phyloP scores from a whole-genome alignment of 2,888 invertebrate genomes.

The Tinea pellionella region DNA sequence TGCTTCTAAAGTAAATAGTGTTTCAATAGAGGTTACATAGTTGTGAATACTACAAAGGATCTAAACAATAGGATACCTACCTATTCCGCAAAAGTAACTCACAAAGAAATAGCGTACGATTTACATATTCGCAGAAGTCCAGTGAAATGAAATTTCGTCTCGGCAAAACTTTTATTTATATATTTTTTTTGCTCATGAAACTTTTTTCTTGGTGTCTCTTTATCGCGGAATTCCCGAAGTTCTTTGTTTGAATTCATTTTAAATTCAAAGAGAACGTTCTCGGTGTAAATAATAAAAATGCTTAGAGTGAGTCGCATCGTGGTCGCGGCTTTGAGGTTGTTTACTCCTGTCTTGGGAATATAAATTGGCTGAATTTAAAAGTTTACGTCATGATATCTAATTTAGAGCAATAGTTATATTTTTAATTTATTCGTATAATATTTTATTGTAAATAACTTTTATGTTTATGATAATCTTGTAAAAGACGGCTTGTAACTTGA shows the following conservation, averaged over 20 bases:
- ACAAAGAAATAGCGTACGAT: conserved; percentile 2
- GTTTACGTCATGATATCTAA: conserved; percentile 18
- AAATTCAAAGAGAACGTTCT: conserved; percentile 15
- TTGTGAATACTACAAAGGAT: conserved; percentile 3
- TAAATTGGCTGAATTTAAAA: conserved; percentile 40
- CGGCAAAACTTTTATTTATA: conserved; percentile 2
- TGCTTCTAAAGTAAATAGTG: not conserved
- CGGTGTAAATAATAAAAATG: conserved; percentile 41
- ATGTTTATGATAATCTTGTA: no score
- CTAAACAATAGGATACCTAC: not conserved
- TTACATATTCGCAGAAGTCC: conserved; percentile 9
- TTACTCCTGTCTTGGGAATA: conserved; percentile 34
- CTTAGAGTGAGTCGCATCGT: conserved; percentile 21
- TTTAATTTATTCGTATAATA: not conserved
- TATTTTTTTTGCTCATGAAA: not conserved
- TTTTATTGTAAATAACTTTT: no score
- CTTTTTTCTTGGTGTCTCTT: conserved; percentile 1
- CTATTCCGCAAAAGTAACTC: not conserved
- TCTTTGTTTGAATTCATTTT: conserved; percentile 16
- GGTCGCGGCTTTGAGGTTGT: conserved; percentile 29
- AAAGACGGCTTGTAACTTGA: no score
- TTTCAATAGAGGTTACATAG: not conserved
- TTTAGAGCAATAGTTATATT: not conserved
- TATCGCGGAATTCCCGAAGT: conserved; percentile 14
- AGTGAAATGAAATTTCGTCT: conserved; percentile 1